These are phyloP conservation scores for Nemoura dubitans DNA, from an alignment of 2,888 invertebrate genomes.

Conservation along the genomic window DNA sequence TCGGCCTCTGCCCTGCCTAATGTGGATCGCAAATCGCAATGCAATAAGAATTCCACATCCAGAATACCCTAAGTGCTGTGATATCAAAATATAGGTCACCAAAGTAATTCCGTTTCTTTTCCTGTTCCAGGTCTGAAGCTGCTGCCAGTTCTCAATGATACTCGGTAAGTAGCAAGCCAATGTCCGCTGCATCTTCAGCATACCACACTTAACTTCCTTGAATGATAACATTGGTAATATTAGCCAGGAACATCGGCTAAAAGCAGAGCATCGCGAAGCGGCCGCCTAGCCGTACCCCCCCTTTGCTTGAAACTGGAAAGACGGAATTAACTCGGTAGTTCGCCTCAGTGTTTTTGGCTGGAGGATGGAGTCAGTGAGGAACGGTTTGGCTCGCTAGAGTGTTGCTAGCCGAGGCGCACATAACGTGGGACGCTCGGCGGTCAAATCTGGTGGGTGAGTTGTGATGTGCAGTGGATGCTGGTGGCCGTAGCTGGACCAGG, in stretches of 20 bases:
- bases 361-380: constrained; percentile 19
- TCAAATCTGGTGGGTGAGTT: neutral
- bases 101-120: constrained; percentile 48
- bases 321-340: constrained; percentile 37
- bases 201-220: constrained; percentile 38
- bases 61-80: neutral
- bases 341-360: constrained; percentile 21
- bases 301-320: constrained; percentile 17
- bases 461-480: neutral
- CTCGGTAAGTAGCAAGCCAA: constrained; percentile 72
- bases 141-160: constrained; percentile 83
- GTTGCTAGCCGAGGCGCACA: neutral
- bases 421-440: neutral
- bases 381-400: neutral
- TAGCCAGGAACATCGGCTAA: constrained; percentile 32
- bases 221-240: constrained; percentile 33
- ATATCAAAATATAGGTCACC: neutral
- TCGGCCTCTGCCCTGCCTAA: too few relatives aligned
- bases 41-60: too few relatives aligned
- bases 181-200: neutral
- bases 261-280: constrained; percentile 16
- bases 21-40: too few relatives aligned
- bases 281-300: neutral
- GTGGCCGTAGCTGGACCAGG: neutral
- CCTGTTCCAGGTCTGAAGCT: constrained; percentile 83